Base-by-base conservation (phyloP, 2,888 invertebrate genomes). In the Mystacides longicornis region DNA sequence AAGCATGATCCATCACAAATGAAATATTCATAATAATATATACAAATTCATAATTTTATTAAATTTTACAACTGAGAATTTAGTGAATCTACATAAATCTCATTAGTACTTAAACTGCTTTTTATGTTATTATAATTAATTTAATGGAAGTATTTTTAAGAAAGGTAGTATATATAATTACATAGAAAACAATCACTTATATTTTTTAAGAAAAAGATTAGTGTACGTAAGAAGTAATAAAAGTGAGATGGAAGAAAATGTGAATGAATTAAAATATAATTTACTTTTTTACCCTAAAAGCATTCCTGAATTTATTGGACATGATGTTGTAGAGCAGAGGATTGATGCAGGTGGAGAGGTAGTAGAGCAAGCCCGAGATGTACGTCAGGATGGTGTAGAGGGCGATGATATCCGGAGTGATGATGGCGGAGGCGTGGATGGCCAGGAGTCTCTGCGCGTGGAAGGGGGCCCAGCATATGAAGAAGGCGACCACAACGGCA, bases 251-350 rank as follows among this genome's bases (percentile, higher is more conserved):
- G 14, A 31, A 31, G 31, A 31, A 31, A 31, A 31, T 31, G 31
- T 31, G 9, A 19, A 45, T 45, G 14, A 14, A 37, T 37, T 3
- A 37, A 37, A 37, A 37, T 37, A 37, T 7, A 37, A 37, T 37
- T 37, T 37, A 37, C 37, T 37, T 37, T 37, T 37, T 37, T 73
- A 92, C 93, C 85, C 88, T 90, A 72, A 95, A 95, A 47, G 95
- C 95, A 62, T 88, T 88, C 49, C 94, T 81, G 69, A 94, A 96
- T 70, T 94, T 94, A 69, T 91, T 85, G 11, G 93, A 94, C 93
- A 96, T 93, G 52, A 93, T 88, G 71, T 94, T 90, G 74, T 96
- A 96, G 43, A 95, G 81, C 60, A 95, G 80, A 0, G 96, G 95
- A 71, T 96, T 96, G 67, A 95, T 87, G 66, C 91, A 92, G 11